phyloP scores from a whole-genome alignment of 2,113 vertebrate genomes.

The Glaucidium brasilianum region DNA sequence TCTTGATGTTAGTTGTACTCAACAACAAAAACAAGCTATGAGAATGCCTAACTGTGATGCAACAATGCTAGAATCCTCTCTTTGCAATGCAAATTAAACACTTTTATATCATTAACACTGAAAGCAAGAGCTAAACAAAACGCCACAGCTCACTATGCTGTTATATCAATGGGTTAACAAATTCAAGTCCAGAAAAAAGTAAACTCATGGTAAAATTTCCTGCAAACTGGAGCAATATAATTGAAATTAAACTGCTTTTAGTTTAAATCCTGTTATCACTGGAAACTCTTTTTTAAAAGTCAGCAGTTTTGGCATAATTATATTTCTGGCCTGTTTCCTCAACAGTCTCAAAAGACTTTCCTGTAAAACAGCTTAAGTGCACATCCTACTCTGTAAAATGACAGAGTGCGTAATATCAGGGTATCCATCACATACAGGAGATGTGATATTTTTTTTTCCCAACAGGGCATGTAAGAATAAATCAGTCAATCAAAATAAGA shows the following conservation, averaged over 20 bases:
- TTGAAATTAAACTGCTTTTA: slow-evolving; percentile 29
- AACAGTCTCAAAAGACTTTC: slow-evolving; percentile 45
- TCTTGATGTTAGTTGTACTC: background rate
- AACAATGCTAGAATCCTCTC: background rate
- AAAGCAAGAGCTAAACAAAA: background rate
- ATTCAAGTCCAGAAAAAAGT: slow-evolving; percentile 13
- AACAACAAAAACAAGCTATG: background rate
- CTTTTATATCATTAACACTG: background rate
- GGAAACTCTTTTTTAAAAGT: slow-evolving; percentile 57
- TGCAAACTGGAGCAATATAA: slow-evolving; percentile 20
- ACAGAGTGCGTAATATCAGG: background rate
- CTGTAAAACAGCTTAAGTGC: slow-evolving; percentile 52
- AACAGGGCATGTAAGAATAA: background rate
- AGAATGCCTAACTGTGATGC: background rate
- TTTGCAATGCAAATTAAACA: background rate
- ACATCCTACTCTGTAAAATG: background rate
- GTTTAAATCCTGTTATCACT: slow-evolving; percentile 55
- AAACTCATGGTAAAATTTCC: background rate
- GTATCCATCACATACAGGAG: background rate
- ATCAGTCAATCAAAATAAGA: background rate
- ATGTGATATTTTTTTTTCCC: background rate
- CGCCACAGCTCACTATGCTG: background rate
- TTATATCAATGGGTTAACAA: background rate
- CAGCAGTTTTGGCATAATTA: slow-evolving; percentile 48
- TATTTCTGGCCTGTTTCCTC: slow-evolving; percentile 64